These are phyloP conservation scores for Clarias fuscus DNA, from an alignment of 2,797 vertebrate species.

Conservation along the genomic window DNA sequence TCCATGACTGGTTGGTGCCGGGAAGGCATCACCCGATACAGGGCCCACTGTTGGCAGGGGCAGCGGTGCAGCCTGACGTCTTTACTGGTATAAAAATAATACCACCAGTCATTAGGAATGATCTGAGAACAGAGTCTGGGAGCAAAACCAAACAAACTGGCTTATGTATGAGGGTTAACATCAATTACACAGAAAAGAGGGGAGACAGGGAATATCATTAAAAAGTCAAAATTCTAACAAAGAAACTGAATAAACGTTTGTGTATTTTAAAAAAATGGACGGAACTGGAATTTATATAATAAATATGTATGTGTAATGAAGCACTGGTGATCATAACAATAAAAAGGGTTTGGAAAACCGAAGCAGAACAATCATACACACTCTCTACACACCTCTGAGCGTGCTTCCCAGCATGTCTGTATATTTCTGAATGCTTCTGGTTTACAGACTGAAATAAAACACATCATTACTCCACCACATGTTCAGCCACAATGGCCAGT, in stretches of 20 bases:
- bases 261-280: background rate
- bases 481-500: slow-evolving; percentile 33
- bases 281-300: background rate
- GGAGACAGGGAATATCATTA: background rate
- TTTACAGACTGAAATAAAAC: slow-evolving; percentile 42
- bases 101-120: slow-evolving; percentile 60
- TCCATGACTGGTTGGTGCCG: slow-evolving; percentile 30
- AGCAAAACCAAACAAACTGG: slow-evolving; percentile 21
- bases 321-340: background rate
- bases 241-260: background rate
- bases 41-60: slow-evolving; percentile 44
- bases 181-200: slow-evolving; percentile 32
- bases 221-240: background rate
- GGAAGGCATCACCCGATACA: slow-evolving; percentile 32
- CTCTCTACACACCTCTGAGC: slow-evolving; percentile 20
- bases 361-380: background rate
- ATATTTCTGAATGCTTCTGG: slow-evolving; percentile 22
- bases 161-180: slow-evolving; percentile 49
- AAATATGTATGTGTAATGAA: background rate
- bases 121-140: slow-evolving; percentile 47
- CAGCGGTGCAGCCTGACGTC: slow-evolving; percentile 36
- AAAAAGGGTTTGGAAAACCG: background rate
- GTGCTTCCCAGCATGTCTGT: slow-evolving; percentile 14
- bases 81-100: slow-evolving; percentile 63
- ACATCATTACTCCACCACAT: slow-evolving; percentile 34